Evolutionary conservation across 2,113 vertebrate genomes (phyloP).

Genomic region (Rhinopomastus cyanomelas): DNA sequence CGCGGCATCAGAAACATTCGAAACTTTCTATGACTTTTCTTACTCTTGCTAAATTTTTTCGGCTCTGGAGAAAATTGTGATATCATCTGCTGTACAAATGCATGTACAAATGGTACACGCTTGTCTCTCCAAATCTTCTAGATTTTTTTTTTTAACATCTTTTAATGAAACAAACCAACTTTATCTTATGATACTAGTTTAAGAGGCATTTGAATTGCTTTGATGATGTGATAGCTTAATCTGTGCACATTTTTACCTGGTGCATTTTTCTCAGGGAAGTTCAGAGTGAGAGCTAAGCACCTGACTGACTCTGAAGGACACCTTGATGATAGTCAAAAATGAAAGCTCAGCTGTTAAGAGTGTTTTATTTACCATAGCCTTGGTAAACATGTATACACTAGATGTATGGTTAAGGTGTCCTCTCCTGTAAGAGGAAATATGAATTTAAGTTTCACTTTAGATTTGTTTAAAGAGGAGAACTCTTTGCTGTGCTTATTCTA

Average conservation of each 20-base stretch:
- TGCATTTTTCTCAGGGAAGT: neutral
- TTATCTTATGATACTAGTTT: neutral
- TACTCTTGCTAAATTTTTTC: neutral
- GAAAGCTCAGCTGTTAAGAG: neutral
- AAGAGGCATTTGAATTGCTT: neutral
- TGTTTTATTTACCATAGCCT: neutral
- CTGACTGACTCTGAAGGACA: neutral
- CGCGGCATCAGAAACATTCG: neutral
- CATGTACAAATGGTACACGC: neutral
- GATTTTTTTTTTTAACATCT: neutral
- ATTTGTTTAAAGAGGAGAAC: neutral
- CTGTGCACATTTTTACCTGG: neutral
- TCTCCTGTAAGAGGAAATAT: neutral
- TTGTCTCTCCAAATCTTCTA: neutral
- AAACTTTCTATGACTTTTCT: neutral
- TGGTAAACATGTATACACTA: neutral
- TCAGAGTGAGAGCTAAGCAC: neutral
- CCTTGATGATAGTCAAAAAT: neutral
- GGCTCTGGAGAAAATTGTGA: neutral
- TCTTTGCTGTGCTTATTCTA: neutral
- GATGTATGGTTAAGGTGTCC: neutral
- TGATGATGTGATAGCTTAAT: neutral
- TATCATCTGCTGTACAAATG: neutral
- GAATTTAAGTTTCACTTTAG: neutral
- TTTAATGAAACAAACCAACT: neutral